Conservation (phyloP, 2,888 invertebrate genomes). For the Vanessa cardui region DNA sequence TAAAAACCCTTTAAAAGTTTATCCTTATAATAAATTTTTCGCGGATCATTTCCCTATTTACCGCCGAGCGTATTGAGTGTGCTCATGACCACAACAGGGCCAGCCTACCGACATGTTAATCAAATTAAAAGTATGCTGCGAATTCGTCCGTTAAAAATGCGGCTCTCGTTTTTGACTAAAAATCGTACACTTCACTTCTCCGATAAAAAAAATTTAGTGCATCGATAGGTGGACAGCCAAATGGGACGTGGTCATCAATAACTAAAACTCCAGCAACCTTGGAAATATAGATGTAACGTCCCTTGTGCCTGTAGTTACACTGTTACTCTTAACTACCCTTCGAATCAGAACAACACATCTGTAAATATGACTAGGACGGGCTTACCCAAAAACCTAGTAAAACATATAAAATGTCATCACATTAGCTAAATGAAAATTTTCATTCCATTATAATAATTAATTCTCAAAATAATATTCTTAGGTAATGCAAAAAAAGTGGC, state of each 20-base stretch:
- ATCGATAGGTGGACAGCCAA: no score
- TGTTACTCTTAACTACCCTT: no score
- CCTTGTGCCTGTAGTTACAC: no score
- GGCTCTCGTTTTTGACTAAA: conserved; percentile 16
- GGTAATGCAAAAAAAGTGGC: neutral
- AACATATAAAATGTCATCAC: conserved; percentile 1
- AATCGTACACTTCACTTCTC: conserved; percentile 13
- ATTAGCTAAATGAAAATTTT: neutral
- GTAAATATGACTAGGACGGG: no score
- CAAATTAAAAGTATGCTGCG: conserved; percentile 31
- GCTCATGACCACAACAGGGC: conserved; percentile 30
- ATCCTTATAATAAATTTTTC: conserved; percentile 32
- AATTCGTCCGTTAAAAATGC: conserved; percentile 20
- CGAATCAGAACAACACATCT: no score
- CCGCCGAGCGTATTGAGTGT: conserved; percentile 26
- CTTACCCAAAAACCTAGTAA: no score
- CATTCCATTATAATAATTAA: neutral
- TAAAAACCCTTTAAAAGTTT: conserved; percentile 29
- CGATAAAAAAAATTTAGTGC: neutral
- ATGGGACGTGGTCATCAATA: no score
- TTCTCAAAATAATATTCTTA: no score
- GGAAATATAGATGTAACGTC: no score
- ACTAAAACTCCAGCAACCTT: no score
- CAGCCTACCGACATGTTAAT: conserved; percentile 30
- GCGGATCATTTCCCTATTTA: conserved; percentile 33